Evolutionary conservation across 2,888 invertebrate species (phyloP), one percentile per base, ranked within the genome.

Genomic region (Sycophila texana): DNA sequence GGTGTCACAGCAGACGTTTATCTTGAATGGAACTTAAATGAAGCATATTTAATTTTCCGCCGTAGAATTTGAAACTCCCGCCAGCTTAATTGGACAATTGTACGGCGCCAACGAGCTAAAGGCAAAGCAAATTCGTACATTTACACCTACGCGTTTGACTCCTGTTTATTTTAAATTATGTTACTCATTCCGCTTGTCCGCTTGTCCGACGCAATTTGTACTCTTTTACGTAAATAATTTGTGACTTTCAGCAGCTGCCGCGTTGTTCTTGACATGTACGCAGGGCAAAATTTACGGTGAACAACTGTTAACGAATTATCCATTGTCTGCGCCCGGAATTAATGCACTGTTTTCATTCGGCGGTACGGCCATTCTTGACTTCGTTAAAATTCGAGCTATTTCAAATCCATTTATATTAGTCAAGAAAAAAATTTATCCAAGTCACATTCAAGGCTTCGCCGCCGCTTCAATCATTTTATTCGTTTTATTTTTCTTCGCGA

Each of bases 221-320:
- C 57, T 77, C 51, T 77, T 77, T 72, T 57, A 51, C 58, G 49
- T 57, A 58, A 72, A 77, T 72, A 55, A 72, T 77, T 77, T 66
- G 72, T 66, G 66, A 72, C 72, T 77, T 55, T 30, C 61, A 10
- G 63, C 65, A 22, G 63, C 61, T 39, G 22, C 49, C 13, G 18
- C 26, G 77, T 61, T 75, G 75, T 60, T 77, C 58, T 72, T 77
- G 77, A 77, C 77, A 20, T 66, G 10, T 60, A 26, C 58, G 22
- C 53, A 16, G 14, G 30, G 58, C 51, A 22, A 66, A 77, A 77
- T 72, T 77, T 77, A 77, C 60, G 71, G 16, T 77, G 58, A 72
- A 76, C 68, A 68, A 72, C 72, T 72, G 77, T 71, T 77, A 77
- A 72, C 58, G 66, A 57, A 72, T 72, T 72, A 72, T 77, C 77